Evolutionary conservation across 1,140 invertebrate genomes (phyloP), one percentile per base, ranked within the genome.

Genomic region (Planococcus citri): DNA sequence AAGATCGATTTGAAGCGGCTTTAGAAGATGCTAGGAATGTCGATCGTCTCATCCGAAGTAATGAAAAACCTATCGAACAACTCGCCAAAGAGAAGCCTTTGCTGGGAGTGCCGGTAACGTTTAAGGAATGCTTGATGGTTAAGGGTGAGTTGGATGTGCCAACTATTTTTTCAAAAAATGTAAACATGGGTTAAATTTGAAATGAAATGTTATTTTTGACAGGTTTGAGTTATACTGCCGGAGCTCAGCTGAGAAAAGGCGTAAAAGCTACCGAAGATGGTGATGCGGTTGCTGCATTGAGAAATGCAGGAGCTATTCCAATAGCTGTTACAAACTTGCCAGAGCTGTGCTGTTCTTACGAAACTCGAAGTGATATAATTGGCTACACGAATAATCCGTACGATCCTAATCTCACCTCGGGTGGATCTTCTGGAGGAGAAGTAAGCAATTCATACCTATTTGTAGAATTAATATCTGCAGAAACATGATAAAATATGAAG

Each of bases 341-440:
- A 1, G 94, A 97, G 77, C 79, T 94, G 17, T 93, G 90, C 73
- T 82, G 94, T 82, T 89, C 88, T 78, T 94, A 88, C 85, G 94
- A 97, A 78, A 91, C 88, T 0, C 87, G 84, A 71, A 98, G 97
- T 79, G 87, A 87, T 70, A 82, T 95, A 0, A 91, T 88, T 68
- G 95, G 95, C 0, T 80, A 85, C 21, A 94, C 94, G 0, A 85
- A 83, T 72, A 98, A 97, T 79, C 93, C 95, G 0, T 95, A 96
- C 75, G 87, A 96, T 76, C 81, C 83, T 41, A 84, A 83, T 27
- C 80, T 86, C 72, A 91, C 86, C 1, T 77, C 83, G 17, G 90
- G 90, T 0, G 91, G 91, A n/a, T 89, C 88, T 14, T 89, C 87
- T 38, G 88, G 88, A 22, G 88, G 88, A 27, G 88, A 89, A 78